phyloP scores from a whole-genome alignment of 2,113 vertebrate genomes.

The Festucalex cinctus region DNA sequence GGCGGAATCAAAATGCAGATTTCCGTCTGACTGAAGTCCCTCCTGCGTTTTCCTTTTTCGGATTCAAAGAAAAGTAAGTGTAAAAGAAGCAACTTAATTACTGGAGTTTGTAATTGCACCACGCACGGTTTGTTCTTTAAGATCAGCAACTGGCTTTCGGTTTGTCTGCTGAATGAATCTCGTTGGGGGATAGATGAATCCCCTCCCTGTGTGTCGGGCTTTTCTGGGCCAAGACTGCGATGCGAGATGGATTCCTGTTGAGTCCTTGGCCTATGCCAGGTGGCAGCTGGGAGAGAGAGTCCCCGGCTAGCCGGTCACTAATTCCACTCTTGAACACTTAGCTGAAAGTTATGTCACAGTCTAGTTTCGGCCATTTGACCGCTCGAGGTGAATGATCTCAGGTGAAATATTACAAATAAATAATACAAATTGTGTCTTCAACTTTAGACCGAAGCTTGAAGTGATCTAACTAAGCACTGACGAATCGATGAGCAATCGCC shows the following conservation, averaged over 20 bases:
- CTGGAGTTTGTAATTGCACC: constrained; percentile 36
- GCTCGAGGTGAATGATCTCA: not conserved
- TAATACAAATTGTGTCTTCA: no score
- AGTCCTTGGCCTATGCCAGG: constrained; percentile 69
- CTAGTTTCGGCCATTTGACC: not conserved
- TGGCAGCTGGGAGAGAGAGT: constrained; percentile 74
- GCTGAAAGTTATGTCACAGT: constrained; percentile 39
- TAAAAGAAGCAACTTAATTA: constrained; percentile 30
- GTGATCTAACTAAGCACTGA: no score
- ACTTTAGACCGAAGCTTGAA: no score
- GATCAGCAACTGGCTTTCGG: constrained; percentile 56
- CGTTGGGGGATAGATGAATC: constrained; percentile 70
- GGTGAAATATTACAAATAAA: not conserved
- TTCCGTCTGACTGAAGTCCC: constrained; percentile 36
- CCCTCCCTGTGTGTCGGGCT: constrained; percentile 67
- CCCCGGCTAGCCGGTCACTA: constrained; percentile 64
- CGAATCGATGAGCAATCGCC: no score
- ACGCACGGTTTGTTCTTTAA: constrained; percentile 33
- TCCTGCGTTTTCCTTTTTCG: constrained; percentile 23
- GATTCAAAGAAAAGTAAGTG: constrained; percentile 37
- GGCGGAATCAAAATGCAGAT: constrained; percentile 20
- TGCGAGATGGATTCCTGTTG: constrained; percentile 55
- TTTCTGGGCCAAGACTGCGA: constrained; percentile 63
- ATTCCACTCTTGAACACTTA: constrained; percentile 42
- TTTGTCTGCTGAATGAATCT: constrained; percentile 65